Base-by-base conservation (phyloP, 2,888 invertebrate genomes). In the Protophormia terraenovae region DNA sequence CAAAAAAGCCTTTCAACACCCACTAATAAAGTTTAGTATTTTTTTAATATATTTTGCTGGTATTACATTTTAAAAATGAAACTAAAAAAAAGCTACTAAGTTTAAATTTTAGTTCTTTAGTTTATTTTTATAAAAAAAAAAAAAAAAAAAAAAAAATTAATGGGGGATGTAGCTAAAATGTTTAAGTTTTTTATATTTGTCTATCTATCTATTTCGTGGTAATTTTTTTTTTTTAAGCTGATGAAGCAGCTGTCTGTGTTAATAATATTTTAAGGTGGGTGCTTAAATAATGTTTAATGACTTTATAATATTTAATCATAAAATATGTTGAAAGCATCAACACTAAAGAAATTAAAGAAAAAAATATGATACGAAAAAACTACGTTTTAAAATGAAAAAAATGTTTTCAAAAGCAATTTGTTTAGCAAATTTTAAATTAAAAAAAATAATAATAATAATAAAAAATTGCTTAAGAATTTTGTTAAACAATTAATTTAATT, bases 211-310 rank as follows among this genome's bases (percentile, higher is more conserved):
- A 41, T 29, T 76, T 72, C 41, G 58, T 66, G 41, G 58, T 12
- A 60, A 41, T 32, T 62, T 77, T 55, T n/a, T n/a, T 50, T 67
- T 77, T 50, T 19, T 35, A 38, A 53, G 84, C 84, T 82, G 85
- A 79, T 85, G 85, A 82, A 85, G 82, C 85, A 85, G 85, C 85
- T 82, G 78, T 75, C 67, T 82, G 69, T 75, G 73, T 73, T 85
- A 82, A 73, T 69, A 66, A 47, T 29, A 71, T 66, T 82, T 85
- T 82, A 22, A 85, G 82, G 82, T 82, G 82, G 85, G 75, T 75
- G 82, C 82, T 69, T 78, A 78, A 82, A 71, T 82, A 85, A 85
- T 85, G 78, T 82, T 79, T 85, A 85, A 85, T 71, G 77, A 81
- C 72, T 81, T 77, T 80, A 84, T 84, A 84, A 77, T 77, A 81